Evolutionary conservation across 2,113 vertebrate genomes (phyloP).

Genomic region (Turdus rufiventris): DNA sequence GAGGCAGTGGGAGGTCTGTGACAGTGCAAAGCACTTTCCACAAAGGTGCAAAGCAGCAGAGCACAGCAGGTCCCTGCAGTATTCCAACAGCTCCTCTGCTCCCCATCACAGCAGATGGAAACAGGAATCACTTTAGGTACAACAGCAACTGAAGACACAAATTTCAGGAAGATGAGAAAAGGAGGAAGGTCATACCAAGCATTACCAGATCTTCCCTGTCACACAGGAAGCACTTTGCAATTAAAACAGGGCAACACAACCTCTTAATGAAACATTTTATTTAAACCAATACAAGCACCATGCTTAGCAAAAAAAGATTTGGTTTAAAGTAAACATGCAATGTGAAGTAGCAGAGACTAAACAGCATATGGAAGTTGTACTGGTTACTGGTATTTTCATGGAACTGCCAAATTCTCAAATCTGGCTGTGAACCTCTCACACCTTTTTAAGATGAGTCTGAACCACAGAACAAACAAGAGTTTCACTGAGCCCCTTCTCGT

Average conservation of each 20-base stretch:
- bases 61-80: neutral
- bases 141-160: neutral
- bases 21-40: neutral
- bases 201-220: neutral
- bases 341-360: constrained; percentile 68
- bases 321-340: constrained; percentile 77
- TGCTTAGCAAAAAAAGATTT: constrained; percentile 74
- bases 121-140: neutral
- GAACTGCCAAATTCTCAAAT: constrained; percentile 50
- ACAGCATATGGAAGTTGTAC: constrained; percentile 44
- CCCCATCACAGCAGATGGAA: neutral
- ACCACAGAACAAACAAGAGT: neutral
- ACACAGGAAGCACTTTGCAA: neutral
- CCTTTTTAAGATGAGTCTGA: neutral
- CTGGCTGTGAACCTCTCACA: constrained; percentile 14
- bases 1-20: neutral
- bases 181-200: neutral
- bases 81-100: neutral
- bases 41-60: neutral
- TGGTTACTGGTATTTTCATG: constrained; percentile 34
- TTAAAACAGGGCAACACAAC: constrained; percentile 9
- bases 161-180: neutral
- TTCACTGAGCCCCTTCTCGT: neutral
- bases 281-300: constrained; percentile 78
- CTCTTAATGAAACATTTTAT: constrained; percentile 75